Base-by-base conservation (phyloP, 2,113 vertebrate genomes). In the Bujurquina vittata region DNA sequence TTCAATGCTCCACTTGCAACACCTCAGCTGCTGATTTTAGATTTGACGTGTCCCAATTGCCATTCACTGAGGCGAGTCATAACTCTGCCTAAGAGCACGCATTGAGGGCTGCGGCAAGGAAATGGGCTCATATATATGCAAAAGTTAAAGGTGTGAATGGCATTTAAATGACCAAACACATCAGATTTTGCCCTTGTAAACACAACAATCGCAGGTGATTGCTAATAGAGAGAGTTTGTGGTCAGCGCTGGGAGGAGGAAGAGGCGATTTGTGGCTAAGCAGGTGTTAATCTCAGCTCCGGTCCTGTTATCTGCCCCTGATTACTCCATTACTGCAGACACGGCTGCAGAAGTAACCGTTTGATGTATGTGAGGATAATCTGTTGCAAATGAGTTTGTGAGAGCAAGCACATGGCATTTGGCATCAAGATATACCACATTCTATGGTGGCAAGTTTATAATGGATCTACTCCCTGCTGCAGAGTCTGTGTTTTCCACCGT, bases 51-150 rank as follows among this genome's bases (percentile, higher is more conserved):
- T 78, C 49, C 69, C 72, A 63, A 60, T 81, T 88, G 79, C 86
- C 89, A 84, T 85, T 85, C 78, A 88, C n/a, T 40, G 84, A 75
- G 40, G 82, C 60, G 52, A 89, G 83, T 87, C 86, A 83, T 83
- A 91, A 86, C 67, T 90, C 73, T 88, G 80, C 75, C 78, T 84
- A 56, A 90, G 81, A 92, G 85, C 78, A 76, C 83, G 92, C 81
- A 87, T 69, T 80, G 87, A 91, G 63, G 79, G 79, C 84, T 75
- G 74, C 73, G 59, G 77, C 46, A 54, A 81, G 82, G 63, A 91
- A 94, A 92, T 93, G 69, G 72, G 43, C 89, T 93, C 87, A 87
- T 93, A 89, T 90, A 92, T 87, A 93, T 92, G 88, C 87, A 93
- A 84, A 85, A 81, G 84, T 58, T 87, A 77, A 89, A 84, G 69